These are phyloP conservation scores for Festucalex cinctus DNA, from an alignment of 2,113 vertebrate species.

Conservation along the genomic window DNA sequence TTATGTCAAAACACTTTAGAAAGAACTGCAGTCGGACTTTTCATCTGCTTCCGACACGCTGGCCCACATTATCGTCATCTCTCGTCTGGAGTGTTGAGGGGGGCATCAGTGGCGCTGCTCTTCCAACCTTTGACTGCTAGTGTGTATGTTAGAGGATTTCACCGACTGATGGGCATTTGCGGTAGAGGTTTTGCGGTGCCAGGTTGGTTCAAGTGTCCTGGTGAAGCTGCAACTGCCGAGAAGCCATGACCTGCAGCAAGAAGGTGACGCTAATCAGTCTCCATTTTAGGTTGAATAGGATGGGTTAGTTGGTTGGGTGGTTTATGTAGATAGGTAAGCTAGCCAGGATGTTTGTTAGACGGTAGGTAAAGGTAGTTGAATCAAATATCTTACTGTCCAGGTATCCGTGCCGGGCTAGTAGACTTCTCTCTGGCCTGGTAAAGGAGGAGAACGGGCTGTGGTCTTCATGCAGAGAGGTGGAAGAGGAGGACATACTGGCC, in stretches of 20 bases:
- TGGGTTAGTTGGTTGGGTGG: no score
- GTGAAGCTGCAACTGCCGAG: constrained; percentile 81
- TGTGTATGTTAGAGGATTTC: constrained; percentile 31
- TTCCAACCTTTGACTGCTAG: neutral
- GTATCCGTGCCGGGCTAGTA: constrained; percentile 97
- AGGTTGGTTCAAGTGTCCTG: constrained; percentile 74
- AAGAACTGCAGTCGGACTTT: no score
- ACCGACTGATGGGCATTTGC: constrained; percentile 83
- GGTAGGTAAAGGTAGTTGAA: neutral
- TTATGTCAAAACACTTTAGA: no score
- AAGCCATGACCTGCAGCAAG: constrained; percentile 84
- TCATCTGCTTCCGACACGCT: neutral
- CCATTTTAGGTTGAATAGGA: no score
- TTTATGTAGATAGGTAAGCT: no score
- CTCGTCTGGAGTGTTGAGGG: neutral
- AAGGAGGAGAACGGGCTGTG: constrained; percentile 92
- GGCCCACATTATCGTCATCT: neutral
- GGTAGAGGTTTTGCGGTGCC: constrained; percentile 78
- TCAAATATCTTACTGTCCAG: constrained; percentile 81
- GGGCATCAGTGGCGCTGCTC: no score
- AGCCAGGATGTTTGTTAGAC: no score
- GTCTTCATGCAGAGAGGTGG: constrained; percentile 88
- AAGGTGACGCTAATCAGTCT: neutral
- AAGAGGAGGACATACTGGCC: constrained; percentile 87
- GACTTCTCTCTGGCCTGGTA: constrained; percentile 90